phyloP scores from a whole-genome alignment of 2,888 invertebrate genomes.

The Strigamia maritima region DNA sequence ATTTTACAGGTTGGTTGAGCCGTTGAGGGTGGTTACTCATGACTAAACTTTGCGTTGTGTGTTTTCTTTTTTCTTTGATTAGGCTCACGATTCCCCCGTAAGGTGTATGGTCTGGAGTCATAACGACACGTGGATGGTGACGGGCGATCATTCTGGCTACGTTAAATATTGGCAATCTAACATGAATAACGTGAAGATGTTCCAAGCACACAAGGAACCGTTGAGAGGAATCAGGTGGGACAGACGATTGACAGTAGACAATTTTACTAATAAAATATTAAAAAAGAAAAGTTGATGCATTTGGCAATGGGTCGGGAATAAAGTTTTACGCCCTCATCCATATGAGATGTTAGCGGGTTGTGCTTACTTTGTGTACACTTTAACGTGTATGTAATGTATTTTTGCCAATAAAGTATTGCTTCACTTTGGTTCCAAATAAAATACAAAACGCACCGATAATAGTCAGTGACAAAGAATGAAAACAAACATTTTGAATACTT shows the following conservation, averaged over 20 bases:
- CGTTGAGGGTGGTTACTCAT: too few species aligned
- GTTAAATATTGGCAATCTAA: constrained; percentile 99
- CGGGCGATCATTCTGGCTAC: constrained; percentile 96
- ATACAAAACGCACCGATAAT: not conserved
- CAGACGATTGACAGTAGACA: constrained; percentile 31
- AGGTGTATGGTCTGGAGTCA: constrained; percentile 99
- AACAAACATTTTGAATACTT: not conserved
- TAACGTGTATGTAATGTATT: constrained; percentile 20
- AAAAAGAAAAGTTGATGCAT: constrained; percentile 15
- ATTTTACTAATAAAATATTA: constrained; percentile 2
- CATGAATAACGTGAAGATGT: constrained; percentile 99
- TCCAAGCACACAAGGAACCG: constrained; percentile 99
- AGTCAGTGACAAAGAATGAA: not conserved
- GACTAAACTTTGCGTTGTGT: constrained; percentile 41
- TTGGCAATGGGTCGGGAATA: constrained; percentile 6
- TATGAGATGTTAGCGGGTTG: not conserved
- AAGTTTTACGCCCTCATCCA: not conserved
- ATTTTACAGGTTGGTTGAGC: constrained; percentile 78
- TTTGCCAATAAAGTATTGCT: constrained; percentile 1
- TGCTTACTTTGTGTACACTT: constrained; percentile 5
- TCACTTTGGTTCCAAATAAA: not conserved
- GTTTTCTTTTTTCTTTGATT: constrained; percentile 44
- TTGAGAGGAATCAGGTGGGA: constrained; percentile 92
- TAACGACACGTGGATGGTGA: constrained; percentile 99
- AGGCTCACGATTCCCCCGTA: constrained; percentile 99